Evolutionary conservation across 2,113 vertebrate species (phyloP).

Genomic region (Paramisgurnus dabryanus): DNA sequence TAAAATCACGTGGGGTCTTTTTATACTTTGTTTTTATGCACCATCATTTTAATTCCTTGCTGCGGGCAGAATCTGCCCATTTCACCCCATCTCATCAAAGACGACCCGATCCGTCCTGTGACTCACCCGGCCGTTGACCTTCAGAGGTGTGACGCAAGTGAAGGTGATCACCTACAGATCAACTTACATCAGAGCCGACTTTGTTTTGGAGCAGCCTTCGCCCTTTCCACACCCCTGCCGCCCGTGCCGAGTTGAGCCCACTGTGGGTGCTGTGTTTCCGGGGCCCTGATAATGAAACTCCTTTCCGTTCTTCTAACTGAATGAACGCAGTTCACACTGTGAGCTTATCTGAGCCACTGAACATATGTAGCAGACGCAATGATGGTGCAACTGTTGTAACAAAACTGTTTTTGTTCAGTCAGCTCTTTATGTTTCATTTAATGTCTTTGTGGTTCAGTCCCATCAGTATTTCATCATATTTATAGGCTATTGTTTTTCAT

Average conservation of each 20-base stretch:
- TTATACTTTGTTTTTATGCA: conserved; percentile 21
- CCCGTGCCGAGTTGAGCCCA: conserved; percentile 1
- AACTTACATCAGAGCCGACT: conserved; percentile 11
- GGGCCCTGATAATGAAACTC: conserved; percentile 43
- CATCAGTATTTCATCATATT: not conserved
- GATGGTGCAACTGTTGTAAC: conserved; percentile 4
- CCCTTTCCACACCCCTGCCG: conserved; percentile 3
- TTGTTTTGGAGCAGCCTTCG: not conserved
- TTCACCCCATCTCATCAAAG: not conserved
- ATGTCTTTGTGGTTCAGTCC: not conserved
- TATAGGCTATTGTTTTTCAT: too few species aligned
- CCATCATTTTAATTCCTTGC: conserved; percentile 24
- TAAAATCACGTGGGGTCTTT: conserved; percentile 21
- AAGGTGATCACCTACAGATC: conserved; percentile 32
- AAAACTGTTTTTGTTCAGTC: conserved; percentile 1
- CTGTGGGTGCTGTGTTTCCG: conserved; percentile 32
- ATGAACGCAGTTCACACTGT: not conserved
- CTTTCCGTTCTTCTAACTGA: not conserved
- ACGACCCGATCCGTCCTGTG: conserved; percentile 7
- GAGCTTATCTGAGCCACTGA: conserved; percentile 13
- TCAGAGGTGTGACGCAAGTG: conserved; percentile 30
- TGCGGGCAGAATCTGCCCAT: not conserved
- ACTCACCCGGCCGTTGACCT: not conserved
- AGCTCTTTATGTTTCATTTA: not conserved
- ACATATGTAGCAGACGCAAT: conserved; percentile 18